These are phyloP conservation scores for Beris chalybata DNA, from an alignment of 2,888 invertebrate species.

Conservation along the genomic window DNA sequence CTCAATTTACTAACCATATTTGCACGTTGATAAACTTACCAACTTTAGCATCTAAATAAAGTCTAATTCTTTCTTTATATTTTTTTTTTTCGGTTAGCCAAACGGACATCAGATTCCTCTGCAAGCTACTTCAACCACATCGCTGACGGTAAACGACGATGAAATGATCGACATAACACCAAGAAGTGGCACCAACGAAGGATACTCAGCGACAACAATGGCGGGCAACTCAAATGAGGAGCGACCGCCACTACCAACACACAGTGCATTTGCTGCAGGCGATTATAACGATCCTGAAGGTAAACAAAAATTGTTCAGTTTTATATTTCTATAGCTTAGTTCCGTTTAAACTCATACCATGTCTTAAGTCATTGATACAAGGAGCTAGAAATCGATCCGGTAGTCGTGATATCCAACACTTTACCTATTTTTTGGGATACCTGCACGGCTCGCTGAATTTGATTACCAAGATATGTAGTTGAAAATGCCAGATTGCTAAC, in stretches of 20 bases:
- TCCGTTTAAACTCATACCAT: neutral
- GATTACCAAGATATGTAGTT: too few relatives aligned
- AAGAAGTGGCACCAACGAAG: constrained; percentile 55
- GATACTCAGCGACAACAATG: constrained; percentile 40
- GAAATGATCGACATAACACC: constrained; percentile 68
- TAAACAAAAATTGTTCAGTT: constrained; percentile 21
- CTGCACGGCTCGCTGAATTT: too few relatives aligned
- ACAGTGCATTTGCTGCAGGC: constrained; percentile 51
- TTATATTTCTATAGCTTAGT: neutral
- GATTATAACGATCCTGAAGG: constrained; percentile 44
- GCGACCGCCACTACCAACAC: constrained; percentile 45
- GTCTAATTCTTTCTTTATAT: neutral
- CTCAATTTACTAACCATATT: too few relatives aligned
- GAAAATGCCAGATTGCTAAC: too few relatives aligned
- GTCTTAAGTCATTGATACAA: too few relatives aligned
- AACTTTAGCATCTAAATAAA: too few relatives aligned
- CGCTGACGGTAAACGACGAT: constrained; percentile 58
- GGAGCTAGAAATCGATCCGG: neutral
- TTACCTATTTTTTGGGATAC: too few relatives aligned
- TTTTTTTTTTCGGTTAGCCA: constrained; percentile 44
- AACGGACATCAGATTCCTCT: constrained; percentile 44
- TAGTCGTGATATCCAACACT: too few relatives aligned
- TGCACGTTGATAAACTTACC: too few relatives aligned
- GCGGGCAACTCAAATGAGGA: constrained; percentile 42
- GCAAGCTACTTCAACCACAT: constrained; percentile 45